phyloP scores from a whole-genome alignment of 2,888 invertebrate genomes.

The Catocala fraxini region DNA sequence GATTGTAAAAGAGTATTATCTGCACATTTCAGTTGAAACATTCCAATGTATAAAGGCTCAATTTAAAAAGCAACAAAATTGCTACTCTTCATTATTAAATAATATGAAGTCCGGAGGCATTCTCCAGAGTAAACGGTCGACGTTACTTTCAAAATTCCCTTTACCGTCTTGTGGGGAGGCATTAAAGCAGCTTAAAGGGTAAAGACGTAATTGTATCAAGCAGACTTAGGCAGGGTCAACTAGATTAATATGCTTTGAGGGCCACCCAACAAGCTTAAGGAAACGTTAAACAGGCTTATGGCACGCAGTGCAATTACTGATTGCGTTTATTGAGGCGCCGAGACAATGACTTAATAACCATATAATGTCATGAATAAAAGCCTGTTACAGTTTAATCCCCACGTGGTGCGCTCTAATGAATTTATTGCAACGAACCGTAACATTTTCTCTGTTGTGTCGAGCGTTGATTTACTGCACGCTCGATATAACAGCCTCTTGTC shows the following conservation, averaged over 20 bases:
- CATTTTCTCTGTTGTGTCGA: too few relatives aligned
- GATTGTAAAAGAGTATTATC: too few relatives aligned
- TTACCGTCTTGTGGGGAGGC: conserved; percentile 26
- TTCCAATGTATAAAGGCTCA: too few relatives aligned
- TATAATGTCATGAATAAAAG: conserved; percentile 3
- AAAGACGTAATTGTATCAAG: conserved; percentile 47
- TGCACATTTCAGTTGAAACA: too few relatives aligned
- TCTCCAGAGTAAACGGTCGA: conserved; percentile 24
- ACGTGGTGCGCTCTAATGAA: conserved; percentile 1
- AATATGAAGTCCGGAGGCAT: conserved; percentile 20
- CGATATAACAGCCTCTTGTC: too few relatives aligned
- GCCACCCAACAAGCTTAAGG: conserved; percentile 25
- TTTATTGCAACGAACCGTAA: not conserved
- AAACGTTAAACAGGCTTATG: conserved; percentile 30
- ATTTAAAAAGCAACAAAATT: too few relatives aligned
- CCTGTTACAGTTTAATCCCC: not conserved
- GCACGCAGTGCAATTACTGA: conserved; percentile 21
- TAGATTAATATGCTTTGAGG: conserved; percentile 40
- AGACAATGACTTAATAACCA: conserved; percentile 16
- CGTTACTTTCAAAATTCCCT: conserved; percentile 41
- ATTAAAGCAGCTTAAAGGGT: conserved; percentile 46
- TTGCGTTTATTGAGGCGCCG: conserved; percentile 19
- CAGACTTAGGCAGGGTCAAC: conserved; percentile 37
- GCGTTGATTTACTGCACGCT: too few relatives aligned
- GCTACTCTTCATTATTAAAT: conserved; percentile 2